A percentile compares a stretch with the other conserved stretches of the same genome.
Conservation (phyloP, 2,797 vertebrate species). For the Enteromius anoplus region DNA sequence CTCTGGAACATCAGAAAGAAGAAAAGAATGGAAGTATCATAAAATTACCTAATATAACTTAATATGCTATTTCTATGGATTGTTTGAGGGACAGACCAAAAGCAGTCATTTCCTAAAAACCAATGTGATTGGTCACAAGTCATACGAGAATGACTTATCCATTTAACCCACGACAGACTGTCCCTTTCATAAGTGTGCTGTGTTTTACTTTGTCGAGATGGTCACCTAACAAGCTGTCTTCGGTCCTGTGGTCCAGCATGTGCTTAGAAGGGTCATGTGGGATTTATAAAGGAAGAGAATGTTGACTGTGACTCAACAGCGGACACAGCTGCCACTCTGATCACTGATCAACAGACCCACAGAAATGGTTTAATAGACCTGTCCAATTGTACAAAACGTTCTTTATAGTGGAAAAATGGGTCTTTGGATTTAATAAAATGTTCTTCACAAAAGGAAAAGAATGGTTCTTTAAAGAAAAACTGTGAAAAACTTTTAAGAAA, state of each 20-base stretch:
- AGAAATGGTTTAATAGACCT: conserved; percentile 70
- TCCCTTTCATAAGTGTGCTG: neutral
- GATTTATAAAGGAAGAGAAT: conserved; percentile 78
- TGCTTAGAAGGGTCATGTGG: neutral
- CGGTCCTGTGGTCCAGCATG: neutral
- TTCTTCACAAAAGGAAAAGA: neutral
- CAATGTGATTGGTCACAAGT: neutral
- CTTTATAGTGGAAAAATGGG: neutral
- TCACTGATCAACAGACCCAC: conserved; percentile 67
- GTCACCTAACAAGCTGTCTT: neutral
- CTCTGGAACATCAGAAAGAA: neutral
- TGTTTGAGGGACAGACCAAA: neutral
- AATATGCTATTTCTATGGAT: neutral
- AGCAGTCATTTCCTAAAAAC: neutral
- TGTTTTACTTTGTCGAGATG: neutral
- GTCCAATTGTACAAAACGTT: neutral
- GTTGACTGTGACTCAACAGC: conserved; percentile 65
- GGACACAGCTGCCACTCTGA: conserved; percentile 70
- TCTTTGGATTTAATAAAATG: neutral
- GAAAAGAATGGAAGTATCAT: neutral
- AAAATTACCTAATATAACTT: neutral
- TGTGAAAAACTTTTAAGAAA: neutral
- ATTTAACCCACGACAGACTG: neutral
- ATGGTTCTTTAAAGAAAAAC: neutral
- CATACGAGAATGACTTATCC: neutral